Evolutionary conservation across 2,888 invertebrate genomes (phyloP), one percentile per base, ranked within the genome.

Genomic region (Plagiodera versicolora): DNA sequence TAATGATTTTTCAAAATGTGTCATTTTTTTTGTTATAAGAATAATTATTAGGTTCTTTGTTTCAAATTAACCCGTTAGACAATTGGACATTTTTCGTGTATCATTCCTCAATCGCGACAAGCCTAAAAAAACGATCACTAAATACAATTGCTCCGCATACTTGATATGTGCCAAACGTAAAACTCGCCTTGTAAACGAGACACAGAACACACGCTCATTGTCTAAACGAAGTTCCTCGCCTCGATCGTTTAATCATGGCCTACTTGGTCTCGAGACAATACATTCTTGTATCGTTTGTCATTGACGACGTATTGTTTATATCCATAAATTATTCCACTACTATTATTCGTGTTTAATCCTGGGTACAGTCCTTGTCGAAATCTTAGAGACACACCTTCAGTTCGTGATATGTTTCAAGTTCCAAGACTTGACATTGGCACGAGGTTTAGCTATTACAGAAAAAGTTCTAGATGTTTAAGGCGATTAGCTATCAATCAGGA

Each of bases 251-350:
- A 45, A 53, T 56, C 56, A 44, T 49, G 47, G 32, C 51, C 53
- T 53, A 53, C 53, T 53, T 53, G 19, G 51, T 44, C 53, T 53
- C 44, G 19, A 56, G 52, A 56, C 44, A 56, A 56, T 44, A 58
- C 49, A 61, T 61, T 58, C 61, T 50, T 58, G 54, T 46, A 44
- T 48, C 19, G 28, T 61, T 61, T 55, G 57, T 61, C 61, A 61
- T 49, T 53, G 49, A 30, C 45, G 32, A 59, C n/a, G 11, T 39
- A 39, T 39, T 39, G 39, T 39, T 39, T 39, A 39, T 39, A 46
- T 47, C 47, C 58, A 35, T 53, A 58, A 53, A 17, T 48, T 35
- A 39, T n/a, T 39, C 3, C 39, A 11, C 39, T 39, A 39, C 10
- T 11, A 32, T 39, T 39, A 39, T 6, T 39, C 39, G 39, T 39